These are phyloP conservation scores for Corythucha ciliata DNA, from an alignment of 2,888 invertebrate genomes.

Conservation along the genomic window DNA sequence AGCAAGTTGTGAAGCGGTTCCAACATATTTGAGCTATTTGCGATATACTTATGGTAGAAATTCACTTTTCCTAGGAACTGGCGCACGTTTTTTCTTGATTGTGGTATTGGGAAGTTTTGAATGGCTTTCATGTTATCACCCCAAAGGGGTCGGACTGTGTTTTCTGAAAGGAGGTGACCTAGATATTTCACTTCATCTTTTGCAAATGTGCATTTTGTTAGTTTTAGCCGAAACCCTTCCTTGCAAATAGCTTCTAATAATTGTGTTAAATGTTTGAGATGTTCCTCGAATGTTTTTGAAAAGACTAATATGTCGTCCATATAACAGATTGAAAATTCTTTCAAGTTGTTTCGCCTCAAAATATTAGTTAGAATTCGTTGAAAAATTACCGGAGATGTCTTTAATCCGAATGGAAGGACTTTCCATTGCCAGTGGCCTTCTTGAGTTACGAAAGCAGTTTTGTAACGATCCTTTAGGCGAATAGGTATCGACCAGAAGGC, in stretches of 20 bases:
- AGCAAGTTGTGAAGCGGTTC: conserved; percentile 18
- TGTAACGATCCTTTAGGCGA: no score
- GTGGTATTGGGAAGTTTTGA: conserved; percentile 3
- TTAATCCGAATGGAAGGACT: neutral
- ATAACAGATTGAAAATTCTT: conserved; percentile 15
- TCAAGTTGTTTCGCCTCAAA: conserved; percentile 5
- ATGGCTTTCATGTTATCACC: conserved; percentile 11
- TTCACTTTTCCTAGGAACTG: conserved; percentile 15
- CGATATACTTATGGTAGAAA: conserved; percentile 16
- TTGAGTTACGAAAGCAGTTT: no score
- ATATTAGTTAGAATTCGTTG: conserved; percentile 3
- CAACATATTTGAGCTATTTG: conserved; percentile 5
- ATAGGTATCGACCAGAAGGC: no score
- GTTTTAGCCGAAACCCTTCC: conserved; percentile 9
- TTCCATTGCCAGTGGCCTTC: conserved; percentile 9
- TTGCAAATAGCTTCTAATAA: conserved; percentile 2
- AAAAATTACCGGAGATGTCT: no score
- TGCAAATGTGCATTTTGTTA: conserved; percentile 9
- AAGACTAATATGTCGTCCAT: conserved; percentile 12
- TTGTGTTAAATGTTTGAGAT: neutral
- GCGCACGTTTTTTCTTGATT: conserved; percentile 4
- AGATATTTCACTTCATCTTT: conserved; percentile 13
- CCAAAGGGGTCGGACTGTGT: conserved; percentile 5
- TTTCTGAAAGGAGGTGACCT: conserved; percentile 4
- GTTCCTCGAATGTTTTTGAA: conserved; percentile 9